These are phyloP conservation scores for Regulus satrapa DNA, from an alignment of 2,113 vertebrate genomes.

Conservation along the genomic window DNA sequence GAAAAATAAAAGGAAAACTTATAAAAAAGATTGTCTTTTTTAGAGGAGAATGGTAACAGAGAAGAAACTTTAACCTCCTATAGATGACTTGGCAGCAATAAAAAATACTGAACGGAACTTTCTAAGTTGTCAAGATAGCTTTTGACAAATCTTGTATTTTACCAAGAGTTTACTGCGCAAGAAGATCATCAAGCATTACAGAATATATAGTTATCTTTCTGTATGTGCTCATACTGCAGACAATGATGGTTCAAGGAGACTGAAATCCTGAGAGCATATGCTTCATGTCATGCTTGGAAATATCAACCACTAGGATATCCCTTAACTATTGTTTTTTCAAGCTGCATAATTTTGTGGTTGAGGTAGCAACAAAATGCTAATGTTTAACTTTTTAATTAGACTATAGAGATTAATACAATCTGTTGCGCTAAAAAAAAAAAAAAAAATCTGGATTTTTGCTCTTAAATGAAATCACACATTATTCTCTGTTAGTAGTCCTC, in stretches of 20 bases:
- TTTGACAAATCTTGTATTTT: constrained; percentile 1
- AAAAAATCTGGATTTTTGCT: background rate
- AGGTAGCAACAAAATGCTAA: constrained; percentile 26
- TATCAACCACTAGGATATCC: background rate
- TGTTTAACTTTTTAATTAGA: constrained; percentile 36
- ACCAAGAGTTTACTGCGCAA: background rate
- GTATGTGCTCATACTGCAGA: background rate
- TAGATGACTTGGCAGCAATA: background rate
- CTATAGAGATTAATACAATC: background rate
- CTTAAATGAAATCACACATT: background rate
- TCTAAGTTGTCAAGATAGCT: background rate
- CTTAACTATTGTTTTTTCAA: constrained; percentile 1
- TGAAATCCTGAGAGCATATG: background rate
- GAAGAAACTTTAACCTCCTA: background rate
- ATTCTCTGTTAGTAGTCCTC: background rate
- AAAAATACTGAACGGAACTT: background rate
- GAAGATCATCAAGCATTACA: background rate
- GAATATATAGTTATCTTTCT: background rate
- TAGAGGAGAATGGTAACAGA: background rate
- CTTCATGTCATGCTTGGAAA: background rate
- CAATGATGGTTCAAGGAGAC: background rate
- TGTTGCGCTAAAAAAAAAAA: background rate
- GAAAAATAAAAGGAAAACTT: background rate
- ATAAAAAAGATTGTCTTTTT: background rate
- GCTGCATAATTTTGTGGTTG: background rate